Conservation (phyloP, 2,113 vertebrate species). For the Vicugna pacos region DNA sequence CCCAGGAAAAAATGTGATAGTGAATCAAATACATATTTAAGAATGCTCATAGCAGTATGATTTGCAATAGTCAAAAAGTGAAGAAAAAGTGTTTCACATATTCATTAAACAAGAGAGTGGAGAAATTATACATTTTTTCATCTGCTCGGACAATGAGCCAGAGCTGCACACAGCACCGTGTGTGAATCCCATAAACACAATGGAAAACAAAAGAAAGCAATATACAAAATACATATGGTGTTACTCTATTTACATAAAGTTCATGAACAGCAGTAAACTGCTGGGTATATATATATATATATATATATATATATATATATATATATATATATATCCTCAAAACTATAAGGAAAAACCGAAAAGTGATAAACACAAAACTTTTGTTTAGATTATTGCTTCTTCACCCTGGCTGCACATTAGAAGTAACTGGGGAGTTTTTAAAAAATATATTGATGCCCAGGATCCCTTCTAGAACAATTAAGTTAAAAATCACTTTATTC, state of each 20-base stretch:
- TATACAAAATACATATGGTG: neutral
- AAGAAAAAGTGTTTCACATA: neutral
- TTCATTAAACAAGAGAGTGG: neutral
- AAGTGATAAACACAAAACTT: neutral
- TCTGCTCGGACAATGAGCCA: neutral
- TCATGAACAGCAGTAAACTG: neutral
- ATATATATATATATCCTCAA: neutral
- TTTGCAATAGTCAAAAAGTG: neutral
- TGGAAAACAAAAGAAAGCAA: neutral
- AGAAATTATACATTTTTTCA: conserved; percentile 1
- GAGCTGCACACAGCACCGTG: neutral
- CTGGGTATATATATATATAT: neutral
- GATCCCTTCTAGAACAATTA: conserved; percentile 64
- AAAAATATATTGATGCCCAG: conserved; percentile 48
- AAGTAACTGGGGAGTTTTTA: conserved; percentile 58
- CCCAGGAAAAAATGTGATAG: neutral
- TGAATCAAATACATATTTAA: neutral
- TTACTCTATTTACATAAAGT: neutral
- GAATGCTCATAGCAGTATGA: neutral
- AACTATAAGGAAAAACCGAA: neutral
- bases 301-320: neutral
- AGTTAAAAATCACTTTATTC: conserved; percentile 58
- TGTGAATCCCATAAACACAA: neutral
- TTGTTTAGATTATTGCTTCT: conserved; percentile 32
- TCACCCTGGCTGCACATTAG: conserved; percentile 21